These are phyloP conservation scores for Pollimyrus isidori DNA, from an alignment of 2,113 vertebrate species.

Conservation along the genomic window DNA sequence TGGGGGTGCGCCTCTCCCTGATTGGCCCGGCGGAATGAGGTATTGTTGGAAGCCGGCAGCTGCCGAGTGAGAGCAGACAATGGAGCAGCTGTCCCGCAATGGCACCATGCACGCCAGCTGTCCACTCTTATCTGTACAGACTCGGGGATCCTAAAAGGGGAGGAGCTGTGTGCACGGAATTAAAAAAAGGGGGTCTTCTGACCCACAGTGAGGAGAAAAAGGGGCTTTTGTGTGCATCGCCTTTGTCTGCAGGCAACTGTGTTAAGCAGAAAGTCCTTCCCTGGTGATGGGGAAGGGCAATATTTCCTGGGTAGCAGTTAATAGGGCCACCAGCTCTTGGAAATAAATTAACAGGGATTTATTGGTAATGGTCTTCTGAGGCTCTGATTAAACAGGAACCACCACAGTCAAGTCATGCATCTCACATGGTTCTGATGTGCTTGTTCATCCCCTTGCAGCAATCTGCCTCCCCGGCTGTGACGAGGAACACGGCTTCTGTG, in stretches of 20 bases:
- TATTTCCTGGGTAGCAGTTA: conserved; percentile 47
- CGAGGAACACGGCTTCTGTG: conserved; percentile 89
- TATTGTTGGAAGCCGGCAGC: conserved; percentile 85
- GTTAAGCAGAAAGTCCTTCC: conserved; percentile 77
- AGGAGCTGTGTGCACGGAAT: conserved; percentile 80
- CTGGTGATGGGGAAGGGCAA: conserved; percentile 53
- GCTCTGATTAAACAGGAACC: conserved; percentile 25
- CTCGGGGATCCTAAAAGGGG: conserved; percentile 75
- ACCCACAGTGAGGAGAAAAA: conserved; percentile 89
- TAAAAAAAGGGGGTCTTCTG: conserved; percentile 88
- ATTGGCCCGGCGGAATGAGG: conserved; percentile 75
- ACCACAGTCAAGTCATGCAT: conserved; percentile 18
- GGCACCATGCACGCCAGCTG: conserved; percentile 98
- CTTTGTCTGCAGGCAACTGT: conserved; percentile 84
- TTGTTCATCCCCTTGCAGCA: conserved; percentile 59
- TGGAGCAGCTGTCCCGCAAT: conserved; percentile 99
- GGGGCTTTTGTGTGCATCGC: conserved; percentile 72
- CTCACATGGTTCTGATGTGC: conserved; percentile 30
- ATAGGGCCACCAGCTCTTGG: conserved; percentile 39
- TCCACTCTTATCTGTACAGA: conserved; percentile 85
- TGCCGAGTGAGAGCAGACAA: conserved; percentile 93
- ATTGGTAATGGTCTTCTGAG: conserved; percentile 35
- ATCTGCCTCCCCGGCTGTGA: conserved; percentile 94
- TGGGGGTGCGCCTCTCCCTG: conserved; percentile 53
- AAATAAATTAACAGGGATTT: conserved; percentile 49